Evolutionary conservation across 1,140 invertebrate genomes (phyloP).

Genomic region (Idris sp.): DNA sequence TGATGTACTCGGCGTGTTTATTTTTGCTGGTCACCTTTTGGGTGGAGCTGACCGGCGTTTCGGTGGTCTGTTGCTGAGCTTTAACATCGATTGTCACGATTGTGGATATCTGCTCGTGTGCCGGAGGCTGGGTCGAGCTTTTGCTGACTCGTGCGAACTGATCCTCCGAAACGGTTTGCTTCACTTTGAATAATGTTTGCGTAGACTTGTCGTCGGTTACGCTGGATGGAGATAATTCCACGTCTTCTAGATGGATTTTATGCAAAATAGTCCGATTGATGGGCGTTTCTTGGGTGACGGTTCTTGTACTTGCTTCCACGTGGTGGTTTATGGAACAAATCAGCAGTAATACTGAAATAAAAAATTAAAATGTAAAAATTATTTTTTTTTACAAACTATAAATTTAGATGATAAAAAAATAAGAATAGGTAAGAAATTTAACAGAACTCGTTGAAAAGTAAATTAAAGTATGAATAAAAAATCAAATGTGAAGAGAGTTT

Average conservation of each 20-base stretch:
- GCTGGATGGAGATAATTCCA: conserved; percentile 19
- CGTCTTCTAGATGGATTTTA: conserved; percentile 34
- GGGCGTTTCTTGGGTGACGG: conserved; percentile 21
- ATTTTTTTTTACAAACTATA: too few species aligned
- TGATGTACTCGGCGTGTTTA: conserved; percentile 20
- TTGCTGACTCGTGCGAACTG: conserved; percentile 30
- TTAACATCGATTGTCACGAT: conserved; percentile 36
- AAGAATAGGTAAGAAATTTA: too few species aligned
- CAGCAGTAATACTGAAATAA: conserved; percentile 63
- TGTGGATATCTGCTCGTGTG: conserved; percentile 22
- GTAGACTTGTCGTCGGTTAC: conserved; percentile 34
- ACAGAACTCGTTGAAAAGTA: too few species aligned
- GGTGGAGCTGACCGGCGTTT: background rate
- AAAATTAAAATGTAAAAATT: too few species aligned
- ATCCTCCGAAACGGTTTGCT: conserved; percentile 14
- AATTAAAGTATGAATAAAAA: too few species aligned
- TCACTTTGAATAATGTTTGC: conserved; percentile 5
- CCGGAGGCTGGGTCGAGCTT: background rate
- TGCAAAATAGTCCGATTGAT: conserved; percentile 43
- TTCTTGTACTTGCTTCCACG: conserved; percentile 35
- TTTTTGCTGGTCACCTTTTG: too few species aligned
- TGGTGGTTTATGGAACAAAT: conserved; percentile 51
- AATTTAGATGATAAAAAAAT: too few species aligned
- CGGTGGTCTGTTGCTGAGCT: background rate
- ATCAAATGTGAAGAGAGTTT: too few species aligned